A percentile compares a stretch with the other conserved stretches of the same genome.
Evolutionary conservation across 2,888 invertebrate species (phyloP).

Genomic region (Carterocephalus palaemon): DNA sequence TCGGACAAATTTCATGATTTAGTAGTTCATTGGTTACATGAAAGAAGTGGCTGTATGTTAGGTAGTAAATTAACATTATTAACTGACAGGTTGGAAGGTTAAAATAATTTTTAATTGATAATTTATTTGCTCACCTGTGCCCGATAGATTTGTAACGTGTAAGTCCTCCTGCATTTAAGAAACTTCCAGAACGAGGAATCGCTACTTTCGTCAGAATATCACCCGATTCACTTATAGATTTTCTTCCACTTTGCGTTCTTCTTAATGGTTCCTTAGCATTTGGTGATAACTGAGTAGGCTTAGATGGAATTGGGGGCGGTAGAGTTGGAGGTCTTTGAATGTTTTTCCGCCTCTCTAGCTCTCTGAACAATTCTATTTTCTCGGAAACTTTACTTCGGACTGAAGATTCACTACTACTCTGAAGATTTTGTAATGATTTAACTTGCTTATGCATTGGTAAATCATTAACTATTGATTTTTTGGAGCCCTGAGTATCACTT

Average conservation of each 20-base stretch:
- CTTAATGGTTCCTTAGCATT: conserved; percentile 61
- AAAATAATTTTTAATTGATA: too few relatives aligned
- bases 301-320: conserved; percentile 71
- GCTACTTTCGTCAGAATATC: conserved; percentile 92
- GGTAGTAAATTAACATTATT: neutral
- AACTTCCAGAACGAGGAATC: conserved; percentile 91
- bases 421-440: conserved; percentile 37
- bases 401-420: conserved; percentile 65
- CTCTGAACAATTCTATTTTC: conserved; percentile 71
- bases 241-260: conserved; percentile 69
- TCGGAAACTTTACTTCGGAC: conserved; percentile 74
- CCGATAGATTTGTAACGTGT: conserved; percentile 86
- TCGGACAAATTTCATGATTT: neutral
- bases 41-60: too few relatives aligned
- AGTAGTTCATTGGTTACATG: too few relatives aligned
- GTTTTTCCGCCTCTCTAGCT: conserved; percentile 68
- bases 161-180: conserved; percentile 88
- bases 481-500: conserved; percentile 75
- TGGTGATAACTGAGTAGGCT: conserved; percentile 50
- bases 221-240: conserved; percentile 80
- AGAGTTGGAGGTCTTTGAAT: conserved; percentile 70
- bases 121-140: conserved; percentile 75
- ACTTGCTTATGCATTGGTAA: conserved; percentile 41
- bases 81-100: too few relatives aligned
- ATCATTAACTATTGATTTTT: conserved; percentile 59